A percentile compares a stretch with the other conserved stretches of the same genome.
phyloP scores from a whole-genome alignment of 2,888 invertebrate species.

The Venusia cambrica region DNA sequence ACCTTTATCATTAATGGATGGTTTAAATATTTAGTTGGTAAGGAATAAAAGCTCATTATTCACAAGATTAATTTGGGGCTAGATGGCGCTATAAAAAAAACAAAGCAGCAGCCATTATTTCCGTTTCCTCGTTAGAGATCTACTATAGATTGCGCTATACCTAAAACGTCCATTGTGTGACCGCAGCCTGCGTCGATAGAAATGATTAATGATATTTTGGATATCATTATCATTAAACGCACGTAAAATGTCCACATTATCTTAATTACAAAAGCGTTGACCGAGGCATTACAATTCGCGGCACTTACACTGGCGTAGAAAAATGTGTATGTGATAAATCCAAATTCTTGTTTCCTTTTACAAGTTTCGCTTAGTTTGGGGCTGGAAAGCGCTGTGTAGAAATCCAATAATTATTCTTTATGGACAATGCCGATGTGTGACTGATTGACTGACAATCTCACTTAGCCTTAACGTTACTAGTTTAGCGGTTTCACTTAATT shows the following conservation, averaged over 20 bases:
- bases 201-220: slow-evolving; percentile 31
- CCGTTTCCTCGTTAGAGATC: slow-evolving; percentile 16
- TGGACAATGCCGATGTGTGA: too few species aligned
- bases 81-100: background rate
- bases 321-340: too few species aligned
- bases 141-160: slow-evolving; percentile 19
- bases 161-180: slow-evolving; percentile 26
- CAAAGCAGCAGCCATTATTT: slow-evolving; percentile 18
- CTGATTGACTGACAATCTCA: too few species aligned
- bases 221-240: slow-evolving; percentile 32
- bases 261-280: slow-evolving; percentile 37
- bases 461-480: too few species aligned
- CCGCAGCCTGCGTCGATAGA: slow-evolving; percentile 21
- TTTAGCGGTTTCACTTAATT: too few species aligned
- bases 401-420: too few species aligned
- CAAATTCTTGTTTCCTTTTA: too few species aligned
- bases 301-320: too few species aligned
- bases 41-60: background rate
- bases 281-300: slow-evolving; percentile 11
- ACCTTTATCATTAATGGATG: too few species aligned
- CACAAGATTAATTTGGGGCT: background rate
- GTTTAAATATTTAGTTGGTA: slow-evolving; percentile 10
- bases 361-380: too few species aligned
- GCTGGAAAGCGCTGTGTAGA: too few species aligned
- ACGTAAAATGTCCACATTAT: slow-evolving; percentile 32